Conservation (phyloP, 2,797 vertebrate species). For the Lycodopsis pacificus region DNA sequence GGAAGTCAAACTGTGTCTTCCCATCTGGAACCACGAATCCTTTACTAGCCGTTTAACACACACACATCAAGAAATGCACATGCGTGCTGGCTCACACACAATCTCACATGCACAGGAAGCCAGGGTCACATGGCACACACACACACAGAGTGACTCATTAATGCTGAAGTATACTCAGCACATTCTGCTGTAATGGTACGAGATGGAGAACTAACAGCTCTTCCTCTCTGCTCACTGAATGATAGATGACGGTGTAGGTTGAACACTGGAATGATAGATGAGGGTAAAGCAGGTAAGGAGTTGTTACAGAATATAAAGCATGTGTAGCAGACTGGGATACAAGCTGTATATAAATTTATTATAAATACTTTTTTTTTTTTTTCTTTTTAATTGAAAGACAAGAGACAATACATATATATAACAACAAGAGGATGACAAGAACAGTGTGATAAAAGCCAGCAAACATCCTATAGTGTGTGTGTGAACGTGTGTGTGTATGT, state of each 20-base stretch:
- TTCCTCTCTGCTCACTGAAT: conserved; percentile 59
- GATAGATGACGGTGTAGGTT: conserved; percentile 59
- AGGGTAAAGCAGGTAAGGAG: conserved; percentile 39
- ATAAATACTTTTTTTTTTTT: too few species aligned
- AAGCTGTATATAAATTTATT: too few species aligned
- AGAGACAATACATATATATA: too few species aligned
- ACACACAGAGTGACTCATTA: conserved; percentile 48
- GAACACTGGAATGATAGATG: conserved; percentile 58
- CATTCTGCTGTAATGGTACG: conserved; percentile 63
- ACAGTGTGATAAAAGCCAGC: too few species aligned
- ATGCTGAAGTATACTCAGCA: conserved; percentile 63
- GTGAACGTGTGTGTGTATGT: too few species aligned
- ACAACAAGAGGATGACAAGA: too few species aligned
- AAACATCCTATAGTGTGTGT: too few species aligned
- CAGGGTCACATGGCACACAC: conserved; percentile 4
- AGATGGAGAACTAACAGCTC: conserved; percentile 59
- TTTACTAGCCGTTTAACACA: conserved; percentile 59
- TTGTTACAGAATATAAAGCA: conserved; percentile 40
- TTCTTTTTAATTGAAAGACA: too few species aligned
- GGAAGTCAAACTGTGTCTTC: conserved; percentile 64
- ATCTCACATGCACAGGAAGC: conserved; percentile 1
- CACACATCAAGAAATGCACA: conserved; percentile 44
- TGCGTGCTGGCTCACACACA: background rate
- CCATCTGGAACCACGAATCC: conserved; percentile 61
- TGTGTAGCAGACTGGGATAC: conserved; percentile 13